phyloP scores from a whole-genome alignment of 2,797 vertebrate genomes.

The Platyrinchus mystaceus region DNA sequence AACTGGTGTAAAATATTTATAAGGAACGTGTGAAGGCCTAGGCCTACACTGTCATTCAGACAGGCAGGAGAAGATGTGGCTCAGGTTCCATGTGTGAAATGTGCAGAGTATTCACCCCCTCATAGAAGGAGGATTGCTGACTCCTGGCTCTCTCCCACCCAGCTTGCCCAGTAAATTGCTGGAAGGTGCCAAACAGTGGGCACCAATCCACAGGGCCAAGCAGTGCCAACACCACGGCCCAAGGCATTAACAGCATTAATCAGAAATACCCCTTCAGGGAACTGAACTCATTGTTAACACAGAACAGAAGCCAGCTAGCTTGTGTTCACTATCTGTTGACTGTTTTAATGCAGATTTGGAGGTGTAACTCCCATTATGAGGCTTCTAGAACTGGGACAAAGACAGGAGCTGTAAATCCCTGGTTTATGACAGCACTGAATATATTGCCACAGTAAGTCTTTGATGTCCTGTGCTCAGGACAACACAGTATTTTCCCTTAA shows the following conservation, averaged over 20 bases:
- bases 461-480: slow-evolving; percentile 48
- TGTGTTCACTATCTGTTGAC: not conserved
- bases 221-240: not conserved
- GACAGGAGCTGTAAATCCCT: not conserved
- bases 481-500: slow-evolving; percentile 11
- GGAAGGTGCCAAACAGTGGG: not conserved
- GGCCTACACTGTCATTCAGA: not conserved
- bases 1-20: not conserved
- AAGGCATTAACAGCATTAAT: not conserved
- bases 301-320: not conserved
- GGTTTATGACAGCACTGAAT: not conserved
- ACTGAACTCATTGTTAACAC: not conserved
- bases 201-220: not conserved
- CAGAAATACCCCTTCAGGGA: not conserved
- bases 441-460: slow-evolving; percentile 3
- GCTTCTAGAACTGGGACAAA: not conserved
- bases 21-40: not conserved
- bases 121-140: not conserved
- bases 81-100: not conserved
- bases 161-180: not conserved
- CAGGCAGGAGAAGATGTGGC: not conserved
- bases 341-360: not conserved
- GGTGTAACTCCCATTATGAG: not conserved
- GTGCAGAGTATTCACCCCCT: not conserved
- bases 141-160: not conserved